Evolutionary conservation across 2,797 vertebrate species (phyloP).

Genomic region (Buphagus erythrorhynchus): DNA sequence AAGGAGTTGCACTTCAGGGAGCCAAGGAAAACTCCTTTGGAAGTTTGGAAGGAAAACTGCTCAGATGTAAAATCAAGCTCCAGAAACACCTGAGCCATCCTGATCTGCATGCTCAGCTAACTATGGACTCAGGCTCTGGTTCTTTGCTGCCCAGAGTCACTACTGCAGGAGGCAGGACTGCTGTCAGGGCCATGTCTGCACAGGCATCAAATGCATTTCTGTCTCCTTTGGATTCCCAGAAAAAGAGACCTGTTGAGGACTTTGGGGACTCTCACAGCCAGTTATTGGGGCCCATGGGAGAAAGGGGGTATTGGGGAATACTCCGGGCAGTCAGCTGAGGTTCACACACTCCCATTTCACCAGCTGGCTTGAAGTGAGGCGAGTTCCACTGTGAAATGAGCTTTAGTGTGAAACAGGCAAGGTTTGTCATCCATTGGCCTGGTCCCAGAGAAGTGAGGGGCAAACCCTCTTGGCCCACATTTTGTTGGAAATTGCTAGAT

Average conservation of each 20-base stretch:
- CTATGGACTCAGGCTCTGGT: background rate
- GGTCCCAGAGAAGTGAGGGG: background rate
- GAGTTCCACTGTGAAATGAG: background rate
- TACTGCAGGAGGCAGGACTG: background rate
- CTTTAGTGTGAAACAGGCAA: background rate
- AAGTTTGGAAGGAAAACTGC: background rate
- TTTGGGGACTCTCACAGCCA: background rate
- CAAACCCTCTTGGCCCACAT: background rate
- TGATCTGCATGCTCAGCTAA: background rate
- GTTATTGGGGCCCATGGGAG: rapidly evolving
- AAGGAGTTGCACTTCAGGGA: background rate
- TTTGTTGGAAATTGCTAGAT: background rate
- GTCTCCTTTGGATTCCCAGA: background rate
- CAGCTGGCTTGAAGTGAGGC: background rate
- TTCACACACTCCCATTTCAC: background rate
- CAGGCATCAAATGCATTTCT: background rate
- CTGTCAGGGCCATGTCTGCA: background rate
- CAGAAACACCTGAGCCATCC: background rate
- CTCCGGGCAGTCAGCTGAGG: background rate
- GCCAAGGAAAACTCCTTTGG: background rate
- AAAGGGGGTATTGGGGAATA: background rate
- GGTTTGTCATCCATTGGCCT: background rate
- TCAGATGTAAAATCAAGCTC: background rate
- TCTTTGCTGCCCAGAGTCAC: background rate
- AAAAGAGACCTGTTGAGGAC: background rate